Evolutionary conservation across 2,113 vertebrate species (phyloP).

Genomic region (Platycercus adscitus): DNA sequence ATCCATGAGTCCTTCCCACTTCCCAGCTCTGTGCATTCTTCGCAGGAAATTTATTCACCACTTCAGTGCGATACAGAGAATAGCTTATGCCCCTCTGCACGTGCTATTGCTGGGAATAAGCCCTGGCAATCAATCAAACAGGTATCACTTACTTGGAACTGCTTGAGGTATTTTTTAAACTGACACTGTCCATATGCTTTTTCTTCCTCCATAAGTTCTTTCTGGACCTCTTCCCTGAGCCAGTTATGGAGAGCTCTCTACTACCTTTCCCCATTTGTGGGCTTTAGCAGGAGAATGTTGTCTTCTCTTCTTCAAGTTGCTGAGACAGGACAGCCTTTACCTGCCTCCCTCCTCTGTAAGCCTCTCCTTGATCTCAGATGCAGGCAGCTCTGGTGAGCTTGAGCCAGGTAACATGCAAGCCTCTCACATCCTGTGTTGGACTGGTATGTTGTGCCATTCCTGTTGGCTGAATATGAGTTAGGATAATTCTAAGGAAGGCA

Average conservation of each 20-base stretch:
- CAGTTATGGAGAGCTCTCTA: rapidly evolving
- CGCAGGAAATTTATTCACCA: neutral
- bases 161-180: neutral
- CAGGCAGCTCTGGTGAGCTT: neutral
- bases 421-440: neutral
- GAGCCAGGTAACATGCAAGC: neutral
- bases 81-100: rapidly evolving
- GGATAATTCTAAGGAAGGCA: neutral
- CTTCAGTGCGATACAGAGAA: neutral
- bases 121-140: neutral
- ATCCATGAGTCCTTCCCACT: neutral
- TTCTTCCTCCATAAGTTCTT: neutral
- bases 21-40: neutral
- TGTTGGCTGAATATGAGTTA: neutral
- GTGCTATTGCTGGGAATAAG: neutral
- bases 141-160: neutral
- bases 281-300: neutral
- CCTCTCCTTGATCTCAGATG: rapidly evolving
- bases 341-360: neutral
- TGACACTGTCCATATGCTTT: neutral
- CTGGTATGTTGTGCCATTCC: neutral
- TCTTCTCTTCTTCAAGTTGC: neutral
- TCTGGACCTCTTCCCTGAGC: neutral
- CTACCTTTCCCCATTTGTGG: neutral
- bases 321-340: neutral